Evolutionary conservation across 2,888 invertebrate species (phyloP), one percentile per base, ranked within the genome.

Genomic region (Dasypogon diadema): DNA sequence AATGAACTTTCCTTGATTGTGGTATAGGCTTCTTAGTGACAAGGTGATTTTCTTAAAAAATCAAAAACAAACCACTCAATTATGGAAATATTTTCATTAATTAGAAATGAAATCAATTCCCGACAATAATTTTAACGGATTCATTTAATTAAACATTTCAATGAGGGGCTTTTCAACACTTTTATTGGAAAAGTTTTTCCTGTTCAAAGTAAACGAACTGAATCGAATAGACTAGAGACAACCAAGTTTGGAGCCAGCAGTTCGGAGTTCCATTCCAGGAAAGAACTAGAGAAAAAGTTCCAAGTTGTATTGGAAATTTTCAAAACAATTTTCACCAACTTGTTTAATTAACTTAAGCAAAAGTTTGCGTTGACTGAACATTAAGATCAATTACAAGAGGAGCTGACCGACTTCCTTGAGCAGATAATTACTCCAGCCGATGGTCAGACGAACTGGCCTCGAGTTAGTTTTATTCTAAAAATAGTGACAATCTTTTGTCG

Each of bases 101-200:
- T 8, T 30, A 30, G 30, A 30, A 30, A 30, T 8, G n/a, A 42
- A 42, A 42, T n/a, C 42, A 42, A 42, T 42, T 42, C 12, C n/a
- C 12, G n/a, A 42, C 42, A 12, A 42, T 12, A 42, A 42, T 42
- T 37, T 60, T 60, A 60, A 60, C 60, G 21, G 16, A 37, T 60
- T 60, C 60, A 60, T 60, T 60, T 60, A 60, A 60, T 60, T 60
- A 60, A 60, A 34, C 60, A 60, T 60, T 60, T 34, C 60, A 34
- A 37, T 60, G 60, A 60, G 60, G 12, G 60, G 37, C 37, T 18
- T 26, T 60, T 60, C 37, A 60, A 37, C 37, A 60, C 60, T 60
- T 60, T 60, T 60, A 60, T 60, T 60, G 60, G 34, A 60, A 60
- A 60, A 60, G 60, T 60, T 60, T 60, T 18, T 37, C 12, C 60